Evolutionary conservation across 1,140 invertebrate species (phyloP), one percentile per base, ranked within the genome.

Genomic region (Venturia canescens): DNA sequence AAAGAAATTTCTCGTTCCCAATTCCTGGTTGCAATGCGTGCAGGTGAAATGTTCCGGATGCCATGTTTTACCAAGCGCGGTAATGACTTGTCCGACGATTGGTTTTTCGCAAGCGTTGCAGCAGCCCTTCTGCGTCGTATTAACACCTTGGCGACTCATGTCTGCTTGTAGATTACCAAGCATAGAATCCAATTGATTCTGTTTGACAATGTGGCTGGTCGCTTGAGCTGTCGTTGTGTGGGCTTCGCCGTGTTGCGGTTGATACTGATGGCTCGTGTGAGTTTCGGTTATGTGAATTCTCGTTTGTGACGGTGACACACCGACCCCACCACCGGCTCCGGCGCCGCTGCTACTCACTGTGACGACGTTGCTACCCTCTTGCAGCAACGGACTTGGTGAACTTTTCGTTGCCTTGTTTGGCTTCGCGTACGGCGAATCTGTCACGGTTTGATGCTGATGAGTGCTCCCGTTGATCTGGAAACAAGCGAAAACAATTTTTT

Each of bases 31-130:
- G 94, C 99, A 99, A 89, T 99, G 98, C 77, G 96, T 96, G 93
- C 99, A 99, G 5, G 96, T 97, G 92, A 99, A 99, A 91, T 99
- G 99, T 92, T 99, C 98, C 15, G 98, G 98, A 92, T 99, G 99
- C 98, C 98, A 99, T n/a, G 98, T 99, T 91, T 98, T 97, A 31
- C 98, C 99, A 84, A 99, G 89, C 0, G 99, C 99, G 44, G 98
- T 99, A 84, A 99, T 97, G 74, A 98, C 97, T 95, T 99, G 98
- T 84, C 98, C 98, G 50, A 99, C 97, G 91, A 99, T 99, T 21
- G 98, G 97, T 89, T 99, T 99, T 90, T 98, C 97, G 94, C 98
- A 99, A 77, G 97, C 98, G 88, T 95, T 98, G 95, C 98, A 99
- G 92, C 98, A 98, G 85, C 98, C 99, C 93, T 99, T 99, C 88